Conservation (phyloP, 1,140 invertebrate species). For the Ectropis grisescens region DNA sequence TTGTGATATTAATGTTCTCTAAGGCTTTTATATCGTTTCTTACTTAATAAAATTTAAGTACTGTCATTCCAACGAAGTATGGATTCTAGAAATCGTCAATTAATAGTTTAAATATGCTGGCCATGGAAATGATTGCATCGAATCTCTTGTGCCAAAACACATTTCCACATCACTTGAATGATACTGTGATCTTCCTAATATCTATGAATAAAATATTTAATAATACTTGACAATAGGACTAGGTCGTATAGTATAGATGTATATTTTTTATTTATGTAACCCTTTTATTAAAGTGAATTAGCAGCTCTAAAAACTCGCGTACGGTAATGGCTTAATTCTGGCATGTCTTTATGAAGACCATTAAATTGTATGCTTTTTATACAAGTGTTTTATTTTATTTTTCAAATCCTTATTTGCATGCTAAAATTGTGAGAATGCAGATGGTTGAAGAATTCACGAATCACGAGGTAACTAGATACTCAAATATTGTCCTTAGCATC, state of each 20-base stretch:
- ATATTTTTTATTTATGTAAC: slow-evolving; percentile 62
- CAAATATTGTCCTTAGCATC: too few species aligned
- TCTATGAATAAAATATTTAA: slow-evolving; percentile 31
- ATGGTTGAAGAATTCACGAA: slow-evolving; percentile 57
- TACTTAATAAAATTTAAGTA: slow-evolving; percentile 28
- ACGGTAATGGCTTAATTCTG: slow-evolving; percentile 55
- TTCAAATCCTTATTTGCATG: slow-evolving; percentile 36
- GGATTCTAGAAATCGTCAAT: not conserved
- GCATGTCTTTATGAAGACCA: slow-evolving; percentile 59
- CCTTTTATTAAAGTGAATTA: slow-evolving; percentile 51
- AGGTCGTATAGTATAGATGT: slow-evolving; percentile 40
- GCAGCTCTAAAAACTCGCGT: slow-evolving; percentile 31
- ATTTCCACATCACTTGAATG: slow-evolving; percentile 37
- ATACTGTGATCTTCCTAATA: slow-evolving; percentile 47
- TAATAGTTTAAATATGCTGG: too few species aligned
- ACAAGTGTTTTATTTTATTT: slow-evolving; percentile 49
- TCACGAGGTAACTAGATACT: not conserved
- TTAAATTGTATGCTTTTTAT: slow-evolving; percentile 66
- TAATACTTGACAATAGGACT: slow-evolving; percentile 32
- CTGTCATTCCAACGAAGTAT: slow-evolving; percentile 33
- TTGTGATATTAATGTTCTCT: slow-evolving; percentile 63
- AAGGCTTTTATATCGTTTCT: slow-evolving; percentile 45
- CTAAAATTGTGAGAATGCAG: slow-evolving; percentile 30
- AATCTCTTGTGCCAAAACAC: slow-evolving; percentile 63
- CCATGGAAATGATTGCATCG: slow-evolving; percentile 11